These are phyloP conservation scores for Phasia obesa DNA, from an alignment of 2,888 invertebrate species.

Conservation along the genomic window DNA sequence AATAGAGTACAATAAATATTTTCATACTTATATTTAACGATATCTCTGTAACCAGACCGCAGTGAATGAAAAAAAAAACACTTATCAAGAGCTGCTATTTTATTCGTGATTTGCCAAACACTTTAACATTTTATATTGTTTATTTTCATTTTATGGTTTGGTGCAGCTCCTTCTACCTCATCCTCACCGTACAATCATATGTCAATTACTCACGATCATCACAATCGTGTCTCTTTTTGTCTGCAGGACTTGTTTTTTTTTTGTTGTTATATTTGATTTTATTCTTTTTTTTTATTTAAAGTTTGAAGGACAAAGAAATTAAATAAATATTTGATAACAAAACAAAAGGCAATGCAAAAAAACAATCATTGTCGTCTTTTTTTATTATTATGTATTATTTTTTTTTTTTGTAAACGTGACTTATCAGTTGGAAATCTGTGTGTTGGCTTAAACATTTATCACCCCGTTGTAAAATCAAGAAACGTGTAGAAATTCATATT, in stretches of 20 bases:
- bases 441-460: slow-evolving; percentile 64
- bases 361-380: slow-evolving; percentile 47
- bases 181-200: slow-evolving; percentile 55
- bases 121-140: background rate
- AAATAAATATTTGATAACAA: slow-evolving; percentile 58
- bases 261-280: background rate
- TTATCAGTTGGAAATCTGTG: slow-evolving; percentile 67
- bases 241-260: slow-evolving; percentile 44
- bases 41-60: background rate
- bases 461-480: slow-evolving; percentile 63
- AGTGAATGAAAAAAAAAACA: background rate
- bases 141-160: background rate
- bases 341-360: slow-evolving; percentile 18
- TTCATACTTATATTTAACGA: background rate
- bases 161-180: background rate
- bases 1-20: background rate
- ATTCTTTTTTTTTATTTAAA: slow-evolving; percentile 39
- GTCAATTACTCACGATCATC: slow-evolving; percentile 72
- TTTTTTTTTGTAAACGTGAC: slow-evolving; percentile 60
- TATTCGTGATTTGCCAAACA: background rate
- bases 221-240: slow-evolving; percentile 62
- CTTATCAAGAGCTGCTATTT: background rate
- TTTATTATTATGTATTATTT: slow-evolving; percentile 28
- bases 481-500: slow-evolving; percentile 63
- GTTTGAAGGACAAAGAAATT: slow-evolving; percentile 70